A percentile compares a stretch with the other conserved stretches of the same genome.
Conservation (phyloP, 1,140 invertebrate species). For the Bombus haemorrhoidalis region DNA sequence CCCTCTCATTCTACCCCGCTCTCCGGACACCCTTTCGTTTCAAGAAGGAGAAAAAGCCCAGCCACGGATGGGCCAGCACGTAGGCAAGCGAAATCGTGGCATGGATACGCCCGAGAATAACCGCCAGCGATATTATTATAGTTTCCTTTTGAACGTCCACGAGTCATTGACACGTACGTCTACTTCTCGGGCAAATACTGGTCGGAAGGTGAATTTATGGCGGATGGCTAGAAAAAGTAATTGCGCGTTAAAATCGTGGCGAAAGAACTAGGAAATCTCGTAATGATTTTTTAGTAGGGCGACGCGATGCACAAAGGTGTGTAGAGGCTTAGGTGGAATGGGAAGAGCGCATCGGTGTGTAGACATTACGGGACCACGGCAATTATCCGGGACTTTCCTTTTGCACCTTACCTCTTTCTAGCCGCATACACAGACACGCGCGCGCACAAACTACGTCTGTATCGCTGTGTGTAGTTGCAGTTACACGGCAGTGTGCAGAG, state of each 20-base stretch:
- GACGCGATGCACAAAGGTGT: background rate
- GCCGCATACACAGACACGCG: background rate
- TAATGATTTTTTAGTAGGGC: background rate
- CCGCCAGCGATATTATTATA: background rate
- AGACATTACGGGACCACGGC: slow-evolving; percentile 57
- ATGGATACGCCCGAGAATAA: background rate
- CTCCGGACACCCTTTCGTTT: slow-evolving; percentile 57
- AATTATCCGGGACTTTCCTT: slow-evolving; percentile 62
- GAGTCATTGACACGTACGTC: background rate
- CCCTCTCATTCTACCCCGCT: slow-evolving; percentile 36
- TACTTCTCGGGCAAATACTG: background rate
- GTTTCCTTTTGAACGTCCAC: background rate
- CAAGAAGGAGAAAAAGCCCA: slow-evolving; percentile 52
- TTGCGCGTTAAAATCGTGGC: too few species aligned
- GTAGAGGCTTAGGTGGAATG: background rate
- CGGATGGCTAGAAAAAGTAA: too few species aligned
- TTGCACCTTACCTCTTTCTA: slow-evolving; percentile 50
- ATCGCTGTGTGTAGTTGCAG: background rate
- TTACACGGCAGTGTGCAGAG: background rate
- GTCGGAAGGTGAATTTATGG: background rate
- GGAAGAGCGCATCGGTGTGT: slow-evolving; percentile 27
- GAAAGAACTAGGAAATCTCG: background rate
- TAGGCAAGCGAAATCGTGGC: background rate
- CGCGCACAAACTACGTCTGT: too few species aligned
- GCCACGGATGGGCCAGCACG: slow-evolving; percentile 29